Evolutionary conservation across 1,140 invertebrate species (phyloP).

Genomic region (Zaprionus vittiger): DNA sequence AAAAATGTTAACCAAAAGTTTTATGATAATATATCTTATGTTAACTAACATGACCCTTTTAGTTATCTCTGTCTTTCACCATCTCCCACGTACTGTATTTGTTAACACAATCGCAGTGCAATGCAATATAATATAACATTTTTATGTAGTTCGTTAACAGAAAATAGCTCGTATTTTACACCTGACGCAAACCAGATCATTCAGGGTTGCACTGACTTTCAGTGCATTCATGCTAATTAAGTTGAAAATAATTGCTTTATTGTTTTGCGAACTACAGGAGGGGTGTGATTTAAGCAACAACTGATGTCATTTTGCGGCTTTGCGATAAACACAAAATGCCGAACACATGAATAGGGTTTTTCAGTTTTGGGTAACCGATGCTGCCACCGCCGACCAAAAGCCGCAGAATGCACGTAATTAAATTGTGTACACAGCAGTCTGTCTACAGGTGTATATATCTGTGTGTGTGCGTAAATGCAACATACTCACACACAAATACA

Average conservation of each 20-base stretch:
- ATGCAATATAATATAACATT: background rate
- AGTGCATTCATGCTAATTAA: constrained; percentile 17
- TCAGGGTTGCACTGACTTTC: background rate
- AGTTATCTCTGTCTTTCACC: no score
- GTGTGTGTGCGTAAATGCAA: background rate
- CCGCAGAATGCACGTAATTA: constrained; percentile 3
- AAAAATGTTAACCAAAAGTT: background rate
- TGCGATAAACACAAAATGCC: background rate
- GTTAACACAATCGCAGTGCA: background rate
- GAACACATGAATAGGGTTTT: background rate
- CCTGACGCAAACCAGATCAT: background rate
- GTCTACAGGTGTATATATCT: background rate
- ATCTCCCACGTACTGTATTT: background rate
- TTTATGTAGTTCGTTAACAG: background rate
- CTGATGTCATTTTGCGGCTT: constrained; percentile 22
- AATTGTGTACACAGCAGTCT: background rate
- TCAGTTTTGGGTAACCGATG: background rate
- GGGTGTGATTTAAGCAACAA: constrained; percentile 9
- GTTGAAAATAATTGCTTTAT: constrained; percentile 12
- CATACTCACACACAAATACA: background rate
- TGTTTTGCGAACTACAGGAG: background rate
- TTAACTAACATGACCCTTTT: no score
- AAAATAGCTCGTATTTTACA: background rate
- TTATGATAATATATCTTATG: no score
- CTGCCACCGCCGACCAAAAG: background rate